Conservation (phyloP, 2,888 invertebrate species). For the Palloptera scutellata region DNA sequence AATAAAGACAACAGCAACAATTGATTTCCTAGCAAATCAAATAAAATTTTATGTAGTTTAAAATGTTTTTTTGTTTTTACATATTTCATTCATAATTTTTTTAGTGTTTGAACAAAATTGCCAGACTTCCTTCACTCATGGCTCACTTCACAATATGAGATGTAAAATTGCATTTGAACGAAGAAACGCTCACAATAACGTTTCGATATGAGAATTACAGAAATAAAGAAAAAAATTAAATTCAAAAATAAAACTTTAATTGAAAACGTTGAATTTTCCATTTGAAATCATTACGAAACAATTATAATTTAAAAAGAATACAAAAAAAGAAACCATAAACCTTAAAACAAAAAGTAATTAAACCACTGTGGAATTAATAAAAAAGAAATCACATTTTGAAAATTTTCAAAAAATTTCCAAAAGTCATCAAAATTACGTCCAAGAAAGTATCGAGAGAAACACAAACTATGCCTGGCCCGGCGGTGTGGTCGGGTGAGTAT, state of each 20-base stretch:
- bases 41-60: too few species aligned
- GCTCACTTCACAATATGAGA: not conserved
- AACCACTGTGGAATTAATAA: not conserved
- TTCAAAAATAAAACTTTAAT: not conserved
- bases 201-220: slow-evolving; percentile 1
- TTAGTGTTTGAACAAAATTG: too few species aligned
- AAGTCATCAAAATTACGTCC: slow-evolving; percentile 49
- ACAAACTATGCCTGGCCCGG: slow-evolving; percentile 64
- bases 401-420: slow-evolving; percentile 9
- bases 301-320: not conserved
- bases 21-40: not conserved
- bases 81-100: too few species aligned
- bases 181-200: not conserved
- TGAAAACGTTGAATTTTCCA: too few species aligned
- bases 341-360: not conserved
- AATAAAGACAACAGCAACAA: not conserved
- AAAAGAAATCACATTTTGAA: not conserved
- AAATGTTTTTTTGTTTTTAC: not conserved
- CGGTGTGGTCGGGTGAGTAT: slow-evolving; percentile 64
- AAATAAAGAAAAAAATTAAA: not conserved
- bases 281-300: too few species aligned
- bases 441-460: slow-evolving; percentile 51
- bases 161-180: not conserved
- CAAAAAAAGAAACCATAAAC: too few species aligned
- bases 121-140: too few species aligned